These are phyloP conservation scores for Meiosimyza platycephala DNA, from an alignment of 2,888 invertebrate genomes.

Conservation along the genomic window DNA sequence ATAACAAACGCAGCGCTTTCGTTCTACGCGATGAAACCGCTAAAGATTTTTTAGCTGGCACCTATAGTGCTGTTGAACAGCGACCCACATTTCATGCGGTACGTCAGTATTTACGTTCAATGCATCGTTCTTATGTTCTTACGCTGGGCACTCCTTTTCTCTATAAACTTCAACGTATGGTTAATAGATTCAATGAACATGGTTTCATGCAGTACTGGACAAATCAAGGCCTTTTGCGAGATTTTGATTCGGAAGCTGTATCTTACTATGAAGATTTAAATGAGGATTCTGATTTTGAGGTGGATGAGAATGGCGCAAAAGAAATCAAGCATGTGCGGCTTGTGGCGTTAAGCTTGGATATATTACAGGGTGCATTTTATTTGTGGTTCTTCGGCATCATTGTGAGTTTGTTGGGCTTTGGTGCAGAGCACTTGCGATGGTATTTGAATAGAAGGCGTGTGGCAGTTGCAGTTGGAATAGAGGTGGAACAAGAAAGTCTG, in stretches of 20 bases:
- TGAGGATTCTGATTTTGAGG: constrained; percentile 38
- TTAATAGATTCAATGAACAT: constrained; percentile 54
- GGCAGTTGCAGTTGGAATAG: no score
- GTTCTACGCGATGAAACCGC: constrained; percentile 57
- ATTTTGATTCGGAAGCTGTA: constrained; percentile 46
- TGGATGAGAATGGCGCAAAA: constrained; percentile 38
- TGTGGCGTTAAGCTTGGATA: constrained; percentile 56
- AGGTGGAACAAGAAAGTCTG: no score
- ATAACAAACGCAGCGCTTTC: constrained; percentile 45
- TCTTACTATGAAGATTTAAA: constrained; percentile 39
- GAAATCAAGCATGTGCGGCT: constrained; percentile 42
- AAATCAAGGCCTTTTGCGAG: constrained; percentile 43
- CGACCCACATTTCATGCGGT: constrained; percentile 60
- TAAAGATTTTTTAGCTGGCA: constrained; percentile 55
- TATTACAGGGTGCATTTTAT: constrained; percentile 62
- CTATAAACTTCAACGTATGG: constrained; percentile 54
- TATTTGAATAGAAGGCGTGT: no score
- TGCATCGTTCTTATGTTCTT: constrained; percentile 55
- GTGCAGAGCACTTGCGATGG: constrained; percentile 40
- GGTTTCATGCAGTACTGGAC: constrained; percentile 61
- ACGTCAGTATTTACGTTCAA: constrained; percentile 57
- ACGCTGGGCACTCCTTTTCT: constrained; percentile 56
- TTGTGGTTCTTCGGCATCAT: constrained; percentile 58
- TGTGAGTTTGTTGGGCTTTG: constrained; percentile 50
- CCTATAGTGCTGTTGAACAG: constrained; percentile 52